Evolutionary conservation across 2,797 vertebrate species (phyloP), one percentile per base, ranked within the genome.

Genomic region (Glossophaga mutica): DNA sequence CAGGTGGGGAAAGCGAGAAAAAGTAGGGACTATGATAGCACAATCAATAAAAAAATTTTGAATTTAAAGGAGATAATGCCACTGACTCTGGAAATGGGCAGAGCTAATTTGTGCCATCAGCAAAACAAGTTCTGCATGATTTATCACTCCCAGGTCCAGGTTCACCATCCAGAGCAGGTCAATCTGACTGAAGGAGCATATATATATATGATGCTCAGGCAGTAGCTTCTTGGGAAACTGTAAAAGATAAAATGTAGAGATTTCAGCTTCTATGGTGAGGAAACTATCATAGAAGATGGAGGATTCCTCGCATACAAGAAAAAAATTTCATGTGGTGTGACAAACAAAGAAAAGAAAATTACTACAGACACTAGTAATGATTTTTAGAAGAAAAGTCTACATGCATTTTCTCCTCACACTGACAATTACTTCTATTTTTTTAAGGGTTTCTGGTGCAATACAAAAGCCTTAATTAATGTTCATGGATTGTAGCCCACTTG

Each of bases 381-480:
- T 65, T 92, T 78, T 5, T 34, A 77, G 39, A 68, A 48, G 15
- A 24, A 91, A 91, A 96, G 9, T 32, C 3, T 52, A 42, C 57
- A 44, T 12, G 65, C 57, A 55, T 55, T 79, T 39, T 85, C 16
- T 77, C 9, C 34, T 37, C 55, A 3, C 21, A 77, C 39, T 84
- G 70, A 94, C 24, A 89, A 94, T 92, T 88, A 48, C 32, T 74
- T 83, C 37, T 92, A 57, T 92, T 87, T 96, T 19, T 50, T 91
- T 62, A 59, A 93, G 1, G 2, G 52, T 87, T 96, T 93, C 85
- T 96, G 67, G 11, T 93, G 24, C 29, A 95, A 71, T 52, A 71
- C 15, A 32, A 71, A 76, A 77, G 57, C 46, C 55, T 96, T 96
- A 97, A 94, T 97, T 97, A 94, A 95, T 84, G 46, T 37, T 48